phyloP scores from a whole-genome alignment of 2,888 invertebrate species.

The Agriopis leucophaearia region DNA sequence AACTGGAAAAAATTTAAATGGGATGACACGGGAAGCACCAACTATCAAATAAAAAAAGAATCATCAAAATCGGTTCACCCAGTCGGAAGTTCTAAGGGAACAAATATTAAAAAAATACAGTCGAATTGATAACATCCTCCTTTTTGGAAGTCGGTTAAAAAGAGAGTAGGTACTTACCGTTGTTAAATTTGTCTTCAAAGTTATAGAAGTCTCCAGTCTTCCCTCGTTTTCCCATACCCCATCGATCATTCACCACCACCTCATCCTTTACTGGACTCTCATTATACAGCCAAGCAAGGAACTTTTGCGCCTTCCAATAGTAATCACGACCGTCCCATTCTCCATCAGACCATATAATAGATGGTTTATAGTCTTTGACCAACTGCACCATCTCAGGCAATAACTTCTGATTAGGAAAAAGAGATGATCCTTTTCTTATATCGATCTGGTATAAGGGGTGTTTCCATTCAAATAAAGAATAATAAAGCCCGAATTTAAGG shows the following conservation, averaged over 20 bases:
- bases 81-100: too few relatives aligned
- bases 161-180: too few relatives aligned
- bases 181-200: slow-evolving; percentile 90
- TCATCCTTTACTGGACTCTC: slow-evolving; percentile 95
- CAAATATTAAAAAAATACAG: too few relatives aligned
- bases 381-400: slow-evolving; percentile 93
- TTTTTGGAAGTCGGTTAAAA: too few relatives aligned
- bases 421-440: slow-evolving; percentile 87
- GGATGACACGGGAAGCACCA: too few relatives aligned
- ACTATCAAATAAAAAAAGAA: too few relatives aligned
- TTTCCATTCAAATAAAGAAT: slow-evolving; percentile 95
- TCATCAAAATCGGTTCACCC: too few relatives aligned
- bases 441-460: slow-evolving; percentile 92
- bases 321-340: slow-evolving; percentile 95
- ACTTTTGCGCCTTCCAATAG: slow-evolving; percentile 94
- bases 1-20: too few relatives aligned
- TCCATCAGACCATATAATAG: slow-evolving; percentile 97
- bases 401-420: slow-evolving; percentile 90
- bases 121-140: too few relatives aligned
- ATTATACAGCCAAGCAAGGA: slow-evolving; percentile 96
- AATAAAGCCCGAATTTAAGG: slow-evolving; percentile 93
- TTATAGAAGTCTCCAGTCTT: slow-evolving; percentile 96
- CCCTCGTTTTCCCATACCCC: slow-evolving; percentile 93
- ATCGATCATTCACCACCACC: slow-evolving; percentile 97
- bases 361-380: slow-evolving; percentile 89